Conservation (phyloP, 1,140 invertebrate species). For the Batillaria attramentaria region DNA sequence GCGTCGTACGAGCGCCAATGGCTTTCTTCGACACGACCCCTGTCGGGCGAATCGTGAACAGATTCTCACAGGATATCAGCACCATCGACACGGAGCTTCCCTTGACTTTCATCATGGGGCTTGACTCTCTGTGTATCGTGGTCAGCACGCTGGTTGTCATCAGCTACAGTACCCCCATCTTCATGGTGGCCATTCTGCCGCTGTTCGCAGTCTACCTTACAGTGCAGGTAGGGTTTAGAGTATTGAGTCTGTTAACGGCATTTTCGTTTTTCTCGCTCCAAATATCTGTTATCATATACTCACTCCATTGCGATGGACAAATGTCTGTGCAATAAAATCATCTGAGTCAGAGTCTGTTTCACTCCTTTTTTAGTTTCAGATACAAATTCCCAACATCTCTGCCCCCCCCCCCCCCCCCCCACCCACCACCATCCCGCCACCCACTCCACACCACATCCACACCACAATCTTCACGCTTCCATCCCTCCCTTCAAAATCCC, state of each 20-base stretch:
- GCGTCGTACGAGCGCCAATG: conserved; percentile 73
- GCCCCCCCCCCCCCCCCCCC: too few relatives aligned
- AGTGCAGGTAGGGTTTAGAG: neutral
- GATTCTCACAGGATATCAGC: conserved; percentile 76
- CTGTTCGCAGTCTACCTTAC: conserved; percentile 83
- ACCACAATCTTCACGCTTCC: too few relatives aligned
- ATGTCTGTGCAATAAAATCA: neutral
- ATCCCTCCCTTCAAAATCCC: too few relatives aligned
- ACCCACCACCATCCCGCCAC: too few relatives aligned
- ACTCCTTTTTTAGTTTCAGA: neutral
- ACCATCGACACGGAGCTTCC: conserved; percentile 68
- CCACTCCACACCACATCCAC: too few relatives aligned
- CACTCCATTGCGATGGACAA: conserved; percentile 1
- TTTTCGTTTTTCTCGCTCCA: neutral
- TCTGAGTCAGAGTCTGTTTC: neutral
- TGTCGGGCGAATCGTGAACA: conserved; percentile 77
- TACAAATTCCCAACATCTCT: too few relatives aligned
- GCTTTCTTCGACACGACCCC: conserved; percentile 80
- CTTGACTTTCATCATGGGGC: conserved; percentile 58
- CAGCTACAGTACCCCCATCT: conserved; percentile 89
- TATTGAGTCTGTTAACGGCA: neutral
- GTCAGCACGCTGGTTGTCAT: conserved; percentile 91
- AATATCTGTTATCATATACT: neutral
- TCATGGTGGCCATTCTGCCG: conserved; percentile 87
- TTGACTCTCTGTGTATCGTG: conserved; percentile 78